phyloP scores from a whole-genome alignment of 2,797 vertebrate genomes.

The Brotula barbata region DNA sequence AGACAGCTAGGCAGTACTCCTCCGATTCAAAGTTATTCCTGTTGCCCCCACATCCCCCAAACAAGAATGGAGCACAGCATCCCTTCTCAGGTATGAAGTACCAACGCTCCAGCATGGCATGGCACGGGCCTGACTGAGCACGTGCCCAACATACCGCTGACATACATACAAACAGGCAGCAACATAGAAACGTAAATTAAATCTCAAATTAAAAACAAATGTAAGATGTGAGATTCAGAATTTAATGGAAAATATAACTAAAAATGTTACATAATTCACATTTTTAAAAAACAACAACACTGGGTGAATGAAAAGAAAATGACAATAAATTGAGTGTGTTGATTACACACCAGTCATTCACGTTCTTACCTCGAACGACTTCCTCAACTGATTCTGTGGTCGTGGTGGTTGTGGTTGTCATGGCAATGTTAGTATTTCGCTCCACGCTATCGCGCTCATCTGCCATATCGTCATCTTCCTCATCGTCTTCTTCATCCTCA shows the following conservation, averaged over 20 bases:
- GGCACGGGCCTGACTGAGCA: conserved; percentile 91
- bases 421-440: conserved; percentile 86
- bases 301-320: neutral
- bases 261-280: neutral
- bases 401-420: conserved; percentile 94
- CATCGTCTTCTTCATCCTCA: conserved; percentile 69
- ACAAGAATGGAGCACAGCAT: conserved; percentile 94
- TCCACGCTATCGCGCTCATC: conserved; percentile 87
- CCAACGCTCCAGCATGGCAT: conserved; percentile 93
- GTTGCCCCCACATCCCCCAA: conserved; percentile 98
- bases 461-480: conserved; percentile 79
- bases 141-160: conserved; percentile 97
- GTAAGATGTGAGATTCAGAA: conserved; percentile 15
- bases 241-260: conserved; percentile 26
- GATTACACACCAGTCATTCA: neutral
- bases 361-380: conserved; percentile 91
- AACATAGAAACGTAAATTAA: conserved; percentile 37
- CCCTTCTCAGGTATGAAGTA: conserved; percentile 91
- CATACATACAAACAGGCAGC: conserved; percentile 51
- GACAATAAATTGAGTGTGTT: neutral
- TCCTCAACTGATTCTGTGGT: conserved; percentile 98
- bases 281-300: conserved; percentile 6
- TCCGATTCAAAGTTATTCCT: conserved; percentile 99
- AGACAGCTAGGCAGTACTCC: conserved; percentile 97
- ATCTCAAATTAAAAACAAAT: conserved; percentile 33